These are phyloP conservation scores for Callionymus lyra DNA, from an alignment of 2,113 vertebrate genomes.

Conservation along the genomic window DNA sequence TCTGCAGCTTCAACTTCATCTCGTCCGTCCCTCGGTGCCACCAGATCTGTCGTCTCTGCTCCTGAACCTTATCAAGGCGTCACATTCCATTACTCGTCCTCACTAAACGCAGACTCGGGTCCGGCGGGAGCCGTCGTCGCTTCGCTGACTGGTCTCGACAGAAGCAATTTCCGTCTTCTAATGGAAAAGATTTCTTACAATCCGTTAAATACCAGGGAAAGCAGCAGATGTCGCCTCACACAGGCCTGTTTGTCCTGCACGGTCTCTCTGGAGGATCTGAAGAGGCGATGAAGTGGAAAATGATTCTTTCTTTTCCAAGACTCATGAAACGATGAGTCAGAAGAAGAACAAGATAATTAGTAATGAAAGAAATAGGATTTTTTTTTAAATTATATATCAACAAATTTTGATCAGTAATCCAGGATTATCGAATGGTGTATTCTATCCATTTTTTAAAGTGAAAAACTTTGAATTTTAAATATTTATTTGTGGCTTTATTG, in stretches of 20 bases:
- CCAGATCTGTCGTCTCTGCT: neutral
- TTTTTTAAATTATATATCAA: too few relatives aligned
- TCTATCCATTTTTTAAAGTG: too few relatives aligned
- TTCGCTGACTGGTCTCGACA: conserved; percentile 55
- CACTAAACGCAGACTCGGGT: conserved; percentile 52
- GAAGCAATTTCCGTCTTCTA: conserved; percentile 61
- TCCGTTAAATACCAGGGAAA: conserved; percentile 36
- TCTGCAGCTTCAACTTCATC: too few relatives aligned
- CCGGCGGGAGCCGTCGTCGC: conserved; percentile 32
- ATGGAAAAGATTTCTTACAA: conserved; percentile 50
- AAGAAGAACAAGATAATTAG: too few relatives aligned
- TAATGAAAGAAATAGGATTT: too few relatives aligned
- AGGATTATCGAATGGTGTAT: too few relatives aligned
- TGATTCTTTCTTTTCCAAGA: neutral
- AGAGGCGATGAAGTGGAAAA: conserved; percentile 1
- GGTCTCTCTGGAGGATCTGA: too few relatives aligned
- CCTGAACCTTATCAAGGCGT: conserved; percentile 52
- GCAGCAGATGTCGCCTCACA: conserved; percentile 38
- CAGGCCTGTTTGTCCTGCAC: conserved; percentile 7
- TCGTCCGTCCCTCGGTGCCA: too few relatives aligned
- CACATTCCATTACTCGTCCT: conserved; percentile 49
- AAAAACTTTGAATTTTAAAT: too few relatives aligned
- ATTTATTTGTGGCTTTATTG: too few relatives aligned
- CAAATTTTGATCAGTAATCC: too few relatives aligned
- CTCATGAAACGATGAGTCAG: too few relatives aligned